These are phyloP conservation scores for Shinisaurus crocodilurus DNA, from an alignment of 2,113 vertebrate species.

Conservation along the genomic window DNA sequence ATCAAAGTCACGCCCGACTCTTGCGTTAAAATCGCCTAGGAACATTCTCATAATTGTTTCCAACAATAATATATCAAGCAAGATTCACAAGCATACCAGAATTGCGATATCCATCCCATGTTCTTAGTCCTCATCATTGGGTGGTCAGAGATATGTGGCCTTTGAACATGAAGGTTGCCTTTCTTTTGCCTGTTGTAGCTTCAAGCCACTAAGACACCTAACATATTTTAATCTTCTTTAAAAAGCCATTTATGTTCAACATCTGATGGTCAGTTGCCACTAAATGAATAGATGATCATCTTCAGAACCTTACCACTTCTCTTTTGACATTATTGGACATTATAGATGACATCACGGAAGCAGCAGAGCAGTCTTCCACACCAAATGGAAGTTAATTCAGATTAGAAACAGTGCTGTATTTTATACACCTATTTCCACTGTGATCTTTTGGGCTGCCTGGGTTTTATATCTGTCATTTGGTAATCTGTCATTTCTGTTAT, in stretches of 20 bases:
- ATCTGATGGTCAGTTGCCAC: background rate
- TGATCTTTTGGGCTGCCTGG: background rate
- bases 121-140: background rate
- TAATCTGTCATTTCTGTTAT: slow-evolving; percentile 10
- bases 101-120: background rate
- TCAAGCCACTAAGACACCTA: background rate
- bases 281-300: background rate
- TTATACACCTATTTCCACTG: background rate
- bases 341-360: background rate
- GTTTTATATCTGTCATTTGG: background rate
- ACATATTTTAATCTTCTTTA: background rate
- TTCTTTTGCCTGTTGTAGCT: background rate
- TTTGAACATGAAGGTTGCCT: background rate
- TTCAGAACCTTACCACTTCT: background rate
- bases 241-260: background rate
- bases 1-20: too few species aligned
- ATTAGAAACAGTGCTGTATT: background rate
- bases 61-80: background rate
- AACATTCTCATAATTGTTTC: background rate
- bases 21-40: too few species aligned
- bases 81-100: background rate
- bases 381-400: background rate
- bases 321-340: background rate
- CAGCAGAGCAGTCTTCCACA: background rate
- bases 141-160: background rate